These are phyloP conservation scores for Passer montanus DNA, from an alignment of 2,113 vertebrate genomes.

Conservation along the genomic window DNA sequence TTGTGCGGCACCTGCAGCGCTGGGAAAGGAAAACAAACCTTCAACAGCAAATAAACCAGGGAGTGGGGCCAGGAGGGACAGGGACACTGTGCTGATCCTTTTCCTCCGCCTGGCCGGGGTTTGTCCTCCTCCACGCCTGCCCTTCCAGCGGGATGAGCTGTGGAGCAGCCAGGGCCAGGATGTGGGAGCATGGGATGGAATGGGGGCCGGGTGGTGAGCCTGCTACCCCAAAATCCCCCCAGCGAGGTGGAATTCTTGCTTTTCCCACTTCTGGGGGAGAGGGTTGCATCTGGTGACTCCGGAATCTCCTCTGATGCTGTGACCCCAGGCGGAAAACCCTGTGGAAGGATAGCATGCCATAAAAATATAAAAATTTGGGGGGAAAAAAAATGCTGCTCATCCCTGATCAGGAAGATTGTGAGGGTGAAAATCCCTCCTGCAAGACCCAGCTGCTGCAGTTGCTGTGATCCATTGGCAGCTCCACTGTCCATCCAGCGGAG, in stretches of 20 bases:
- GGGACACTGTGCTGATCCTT: fast-evolving
- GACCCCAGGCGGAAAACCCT: not conserved
- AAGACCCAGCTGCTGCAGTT: not conserved
- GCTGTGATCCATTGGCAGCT: fast-evolving
- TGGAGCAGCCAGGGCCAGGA: not conserved
- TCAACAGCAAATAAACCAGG: not conserved
- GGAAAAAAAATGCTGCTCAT: not conserved
- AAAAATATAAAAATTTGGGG: not conserved
- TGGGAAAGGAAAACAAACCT: conserved; percentile 59
- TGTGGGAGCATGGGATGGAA: not conserved
- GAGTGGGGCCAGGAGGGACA: not conserved
- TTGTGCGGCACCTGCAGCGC: not conserved
- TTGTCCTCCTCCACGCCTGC: not conserved
- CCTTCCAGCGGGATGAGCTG: fast-evolving
- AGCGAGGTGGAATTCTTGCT: not conserved
- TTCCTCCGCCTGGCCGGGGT: fast-evolving
- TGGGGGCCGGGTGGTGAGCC: fast-evolving
- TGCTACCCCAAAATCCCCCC: not conserved
- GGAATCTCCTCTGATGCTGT: not conserved
- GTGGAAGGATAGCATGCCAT: not conserved
- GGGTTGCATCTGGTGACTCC: not conserved
- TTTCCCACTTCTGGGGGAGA: not conserved
- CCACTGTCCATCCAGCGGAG: fast-evolving
- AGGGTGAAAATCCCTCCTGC: not conserved
- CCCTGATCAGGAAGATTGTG: not conserved